Base-by-base conservation (phyloP, 2,797 vertebrate genomes). In the Gymnoscopelus braueri region DNA sequence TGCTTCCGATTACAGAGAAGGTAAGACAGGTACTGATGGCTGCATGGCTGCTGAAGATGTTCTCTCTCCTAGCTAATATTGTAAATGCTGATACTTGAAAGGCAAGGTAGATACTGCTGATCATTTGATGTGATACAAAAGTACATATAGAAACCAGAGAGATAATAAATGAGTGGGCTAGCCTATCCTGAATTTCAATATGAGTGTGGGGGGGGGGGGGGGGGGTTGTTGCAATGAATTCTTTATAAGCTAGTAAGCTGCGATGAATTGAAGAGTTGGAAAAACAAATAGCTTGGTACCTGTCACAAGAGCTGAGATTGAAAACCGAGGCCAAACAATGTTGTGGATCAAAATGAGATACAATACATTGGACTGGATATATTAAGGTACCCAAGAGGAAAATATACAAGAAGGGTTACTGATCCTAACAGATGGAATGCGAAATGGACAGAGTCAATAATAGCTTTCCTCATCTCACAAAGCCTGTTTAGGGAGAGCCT, bases 381-480 rank as follows among this genome's bases (percentile, higher is more conserved):
- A 26, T 8, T 9, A 12, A 53, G 39, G 44, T 39, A 60, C 58
- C 14, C 35, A 23, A 19, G 35, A 60, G 58, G 35, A 47, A 60
- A 39, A 58, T 47, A 60, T 60, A 19, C 63, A 39, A 55, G 60
- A 61, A 19, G 15, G 15, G 39, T 23, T 29, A 29, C 9, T 35
- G 50, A 5, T 15, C 8, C 39, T 19, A 53, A 74, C 49, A 68
- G 72, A 78, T 72, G 29, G 13, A 10, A 60, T 51, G 8, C 0
- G 23, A 71, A 67, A 67, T 1, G n/a, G 51, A 73, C 12, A n/a
- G 14, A 63, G 48, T 35, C 24, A 69, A 10, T 65, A 72, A 71
- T 63, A 62, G 13, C 68, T 55, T 61, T 47, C 60, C 65, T 75
- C 69, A 75, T 67, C 55, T 67, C 29, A 61, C 29, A 57, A 62